phyloP scores from a whole-genome alignment of 2,113 vertebrate genomes.

The Panthera uncia region DNA sequence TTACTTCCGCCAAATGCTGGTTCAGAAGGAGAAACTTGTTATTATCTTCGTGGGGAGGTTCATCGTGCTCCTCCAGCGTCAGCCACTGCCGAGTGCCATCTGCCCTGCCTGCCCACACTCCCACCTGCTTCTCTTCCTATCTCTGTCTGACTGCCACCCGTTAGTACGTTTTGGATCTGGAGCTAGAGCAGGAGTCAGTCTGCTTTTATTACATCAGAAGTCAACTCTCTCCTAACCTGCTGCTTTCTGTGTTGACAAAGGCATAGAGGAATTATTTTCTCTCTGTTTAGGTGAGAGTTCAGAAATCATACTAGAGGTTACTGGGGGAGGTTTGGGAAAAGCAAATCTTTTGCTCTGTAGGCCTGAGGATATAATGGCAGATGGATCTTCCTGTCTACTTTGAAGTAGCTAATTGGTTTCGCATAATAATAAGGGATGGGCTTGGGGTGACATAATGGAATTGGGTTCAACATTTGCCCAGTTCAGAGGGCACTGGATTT shows the following conservation, averaged over 20 bases:
- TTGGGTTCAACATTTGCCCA: not conserved
- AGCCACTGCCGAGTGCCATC: constrained; percentile 14
- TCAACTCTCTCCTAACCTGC: not conserved
- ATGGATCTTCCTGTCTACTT: not conserved
- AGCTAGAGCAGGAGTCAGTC: not conserved
- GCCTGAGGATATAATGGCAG: not conserved
- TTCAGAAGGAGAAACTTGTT: constrained; percentile 31
- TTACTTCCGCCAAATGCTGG: constrained; percentile 28
- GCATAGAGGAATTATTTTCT: not conserved
- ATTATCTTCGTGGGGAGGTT: constrained; percentile 44
- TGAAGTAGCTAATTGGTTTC: not conserved
- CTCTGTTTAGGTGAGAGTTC: not conserved
- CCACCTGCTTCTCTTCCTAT: not conserved
- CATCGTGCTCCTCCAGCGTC: not conserved
- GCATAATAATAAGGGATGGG: not conserved
- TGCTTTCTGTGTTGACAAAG: not conserved
- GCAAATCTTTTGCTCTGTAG: not conserved
- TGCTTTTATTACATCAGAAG: not conserved
- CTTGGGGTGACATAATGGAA: not conserved
- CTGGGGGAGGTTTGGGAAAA: not conserved
- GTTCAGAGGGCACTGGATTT: not conserved
- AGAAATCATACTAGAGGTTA: not conserved
- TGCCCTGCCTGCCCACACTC: not conserved
- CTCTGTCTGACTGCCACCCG: not conserved
- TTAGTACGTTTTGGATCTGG: not conserved